A percentile compares a stretch with the other conserved stretches of the same genome.
These are phyloP conservation scores for Otocyon megalotis DNA, from an alignment of 2,113 vertebrate genomes.

Conservation along the genomic window DNA sequence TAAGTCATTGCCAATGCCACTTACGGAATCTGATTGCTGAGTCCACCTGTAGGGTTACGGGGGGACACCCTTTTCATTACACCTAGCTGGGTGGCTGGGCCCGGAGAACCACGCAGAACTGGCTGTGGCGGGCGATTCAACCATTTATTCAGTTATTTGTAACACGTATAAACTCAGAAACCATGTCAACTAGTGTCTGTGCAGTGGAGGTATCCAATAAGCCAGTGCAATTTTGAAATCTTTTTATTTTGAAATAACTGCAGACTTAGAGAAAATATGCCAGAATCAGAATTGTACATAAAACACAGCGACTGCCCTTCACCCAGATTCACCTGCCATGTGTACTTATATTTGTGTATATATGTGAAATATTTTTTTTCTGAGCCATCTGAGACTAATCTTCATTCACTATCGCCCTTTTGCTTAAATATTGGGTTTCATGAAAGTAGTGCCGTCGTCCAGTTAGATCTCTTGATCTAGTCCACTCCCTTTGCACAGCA, in stretches of 20 bases:
- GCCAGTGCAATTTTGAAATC: neutral
- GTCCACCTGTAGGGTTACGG: neutral
- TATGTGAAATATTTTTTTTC: neutral
- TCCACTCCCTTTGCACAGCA: neutral
- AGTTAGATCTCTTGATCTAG: neutral
- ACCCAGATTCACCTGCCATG: neutral
- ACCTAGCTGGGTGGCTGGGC: neutral
- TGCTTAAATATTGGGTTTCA: neutral
- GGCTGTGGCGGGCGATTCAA: neutral
- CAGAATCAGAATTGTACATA: neutral
- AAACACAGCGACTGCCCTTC: neutral
- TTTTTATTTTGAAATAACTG: neutral
- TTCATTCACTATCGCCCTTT: neutral
- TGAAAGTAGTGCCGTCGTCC: neutral
- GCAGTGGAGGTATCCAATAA: neutral
- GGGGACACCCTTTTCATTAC: neutral
- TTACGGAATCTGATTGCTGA: neutral
- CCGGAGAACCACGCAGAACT: neutral
- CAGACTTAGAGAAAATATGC: neutral
- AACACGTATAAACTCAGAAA: neutral
- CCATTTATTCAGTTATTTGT: neutral
- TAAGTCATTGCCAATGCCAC: neutral
- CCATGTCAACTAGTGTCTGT: neutral
- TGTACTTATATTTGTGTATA: neutral
- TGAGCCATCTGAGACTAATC: neutral